Evolutionary conservation across 92 coral and sea anemone genomes (phyloP), one percentile per base, ranked within the genome.

Genomic region (Actinostola sp.): DNA sequence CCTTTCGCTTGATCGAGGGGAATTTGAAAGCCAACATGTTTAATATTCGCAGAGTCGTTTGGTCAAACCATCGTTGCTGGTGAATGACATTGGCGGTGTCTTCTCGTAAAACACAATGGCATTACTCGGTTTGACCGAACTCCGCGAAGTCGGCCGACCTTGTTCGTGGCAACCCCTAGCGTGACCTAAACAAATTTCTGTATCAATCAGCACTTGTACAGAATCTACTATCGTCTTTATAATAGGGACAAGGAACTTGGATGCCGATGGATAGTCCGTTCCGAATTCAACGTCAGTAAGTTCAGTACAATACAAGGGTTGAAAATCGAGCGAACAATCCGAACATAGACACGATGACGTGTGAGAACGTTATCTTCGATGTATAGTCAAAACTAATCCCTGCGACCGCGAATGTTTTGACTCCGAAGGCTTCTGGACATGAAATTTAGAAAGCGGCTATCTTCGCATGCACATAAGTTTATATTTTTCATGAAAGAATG

Each of bases 1-100:
- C 74, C 74, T 68, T 68, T 68, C 74, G 30, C 14, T 68, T 68
- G 5, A 68, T 68, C 17, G 74, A 68, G 23, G 74, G 74, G 49
- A 68, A 68, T 8, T 56, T 55, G 43, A 68, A 68, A 3, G 74
- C 54, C 25, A 68, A 48, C 74, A 68, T 68, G 26, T 68, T 66
- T 23, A n/a, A n/a, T 17, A 50, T 33, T 51, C 7, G 17, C 41
- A 32, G 49, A 24, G 33, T 11, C 19, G 41, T 14, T 51, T 10
- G 43, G 17, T 68, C 48, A 68, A 52, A 52, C 36, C 74, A 68
- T 68, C 43, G 2, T 24, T 51, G 34, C 20, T 17, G 74, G 26
- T 32, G 61, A 38, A 31, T 49, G 62, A 39, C 38, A 50, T 50
- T 28, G 29, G 17, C 63, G 19, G 11, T 36, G n/a, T 39, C 46